Percentiles rank a stretch among this genome's conserved stretches.
Conservation (phyloP, 1,140 invertebrate species). For the Drosophila erecta region DNA sequence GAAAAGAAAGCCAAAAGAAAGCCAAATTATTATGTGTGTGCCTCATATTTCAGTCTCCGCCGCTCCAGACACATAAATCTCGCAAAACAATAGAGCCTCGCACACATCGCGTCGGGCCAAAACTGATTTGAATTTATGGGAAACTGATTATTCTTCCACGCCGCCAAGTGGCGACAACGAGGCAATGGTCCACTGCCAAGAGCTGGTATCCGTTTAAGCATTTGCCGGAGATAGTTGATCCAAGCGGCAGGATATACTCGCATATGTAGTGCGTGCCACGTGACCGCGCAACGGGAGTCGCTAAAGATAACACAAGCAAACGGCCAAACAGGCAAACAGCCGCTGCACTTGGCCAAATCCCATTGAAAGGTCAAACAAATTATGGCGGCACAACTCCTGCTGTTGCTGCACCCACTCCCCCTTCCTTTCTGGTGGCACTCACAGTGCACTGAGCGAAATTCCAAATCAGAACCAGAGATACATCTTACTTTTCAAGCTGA, state of each 20-base stretch:
- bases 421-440: background rate
- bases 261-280: conserved; percentile 46
- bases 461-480: too few species aligned
- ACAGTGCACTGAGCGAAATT: background rate
- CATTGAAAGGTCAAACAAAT: conserved; percentile 76
- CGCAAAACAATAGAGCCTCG: conserved; percentile 50
- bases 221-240: conserved; percentile 42
- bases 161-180: conserved; percentile 43
- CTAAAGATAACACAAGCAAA: conserved; percentile 64
- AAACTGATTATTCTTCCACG: conserved; percentile 77
- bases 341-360: conserved; percentile 61
- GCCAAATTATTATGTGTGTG: conserved; percentile 60
- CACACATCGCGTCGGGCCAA: conserved; percentile 14
- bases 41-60: conserved; percentile 66
- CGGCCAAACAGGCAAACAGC: conserved; percentile 35
- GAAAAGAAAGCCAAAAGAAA: conserved; percentile 15
- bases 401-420: conserved; percentile 16
- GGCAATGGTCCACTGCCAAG: conserved; percentile 55
- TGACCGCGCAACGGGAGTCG: conserved; percentile 47
- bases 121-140: conserved; percentile 81
- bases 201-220: conserved; percentile 25
- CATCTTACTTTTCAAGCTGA: too few species aligned
- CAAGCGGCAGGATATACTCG: background rate
- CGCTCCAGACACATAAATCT: conserved; percentile 77
- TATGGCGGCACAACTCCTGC: conserved; percentile 55